Evolutionary conservation across 2,888 invertebrate genomes (phyloP).

Genomic region (Limulus polyphemus): DNA sequence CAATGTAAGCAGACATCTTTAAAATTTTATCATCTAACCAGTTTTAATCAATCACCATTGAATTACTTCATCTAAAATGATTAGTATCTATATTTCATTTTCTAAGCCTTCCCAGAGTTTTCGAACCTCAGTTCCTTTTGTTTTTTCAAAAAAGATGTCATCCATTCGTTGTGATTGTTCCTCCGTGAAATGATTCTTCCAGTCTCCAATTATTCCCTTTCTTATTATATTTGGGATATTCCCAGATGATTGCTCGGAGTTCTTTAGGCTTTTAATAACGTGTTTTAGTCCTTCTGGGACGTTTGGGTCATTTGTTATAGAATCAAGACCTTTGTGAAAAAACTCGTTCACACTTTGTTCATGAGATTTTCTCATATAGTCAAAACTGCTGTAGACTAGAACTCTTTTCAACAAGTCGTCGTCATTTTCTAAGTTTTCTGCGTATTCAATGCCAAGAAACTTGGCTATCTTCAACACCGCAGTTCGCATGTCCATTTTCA

Average conservation of each 20-base stretch:
- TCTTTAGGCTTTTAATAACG: neutral
- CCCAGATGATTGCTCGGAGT: neutral
- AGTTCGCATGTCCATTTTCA: slow-evolving; percentile 30
- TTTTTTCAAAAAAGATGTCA: neutral
- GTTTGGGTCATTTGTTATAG: slow-evolving; percentile 8
- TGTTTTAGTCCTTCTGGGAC: slow-evolving; percentile 8
- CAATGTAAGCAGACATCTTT: no score
- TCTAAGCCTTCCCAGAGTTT: no score
- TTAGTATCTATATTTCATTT: no score
- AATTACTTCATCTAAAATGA: no score
- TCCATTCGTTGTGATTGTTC: slow-evolving; percentile 1
- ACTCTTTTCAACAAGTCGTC: slow-evolving; percentile 12
- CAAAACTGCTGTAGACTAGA: slow-evolving; percentile 17
- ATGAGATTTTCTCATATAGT: slow-evolving; percentile 17
- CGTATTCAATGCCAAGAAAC: slow-evolving; percentile 23
- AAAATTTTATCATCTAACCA: no score
- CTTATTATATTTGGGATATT: neutral
- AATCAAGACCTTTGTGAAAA: slow-evolving; percentile 9
- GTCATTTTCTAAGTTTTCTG: slow-evolving; percentile 6
- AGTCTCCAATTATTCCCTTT: neutral
- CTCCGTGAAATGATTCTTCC: neutral
- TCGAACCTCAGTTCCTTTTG: neutral
- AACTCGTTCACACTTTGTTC: slow-evolving; percentile 15
- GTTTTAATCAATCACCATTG: no score
- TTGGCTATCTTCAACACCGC: slow-evolving; percentile 23